Conservation (phyloP, 1,140 invertebrate species). For the Magallana gigas region DNA sequence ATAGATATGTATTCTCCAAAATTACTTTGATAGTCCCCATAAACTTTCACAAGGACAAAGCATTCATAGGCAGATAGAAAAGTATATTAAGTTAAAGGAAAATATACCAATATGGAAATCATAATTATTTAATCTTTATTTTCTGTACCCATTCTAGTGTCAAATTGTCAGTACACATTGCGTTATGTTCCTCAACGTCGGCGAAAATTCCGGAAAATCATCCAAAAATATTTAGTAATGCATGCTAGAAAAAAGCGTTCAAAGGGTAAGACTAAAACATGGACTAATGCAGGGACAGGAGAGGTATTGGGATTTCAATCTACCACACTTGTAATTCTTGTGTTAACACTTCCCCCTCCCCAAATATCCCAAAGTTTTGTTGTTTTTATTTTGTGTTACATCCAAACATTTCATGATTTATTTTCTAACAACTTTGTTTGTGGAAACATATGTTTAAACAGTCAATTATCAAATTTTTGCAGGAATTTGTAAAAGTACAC, state of each 20-base stretch:
- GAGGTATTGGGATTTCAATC: conserved; percentile 28
- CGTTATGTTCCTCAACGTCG: background rate
- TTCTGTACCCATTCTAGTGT: conserved; percentile 17
- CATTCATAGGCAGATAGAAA: background rate
- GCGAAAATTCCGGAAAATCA: conserved; percentile 26
- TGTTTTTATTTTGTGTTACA: no score
- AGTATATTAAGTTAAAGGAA: no score
- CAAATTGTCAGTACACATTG: conserved; percentile 28
- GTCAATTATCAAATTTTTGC: no score
- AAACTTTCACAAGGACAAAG: background rate
- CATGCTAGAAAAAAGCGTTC: conserved; percentile 29
- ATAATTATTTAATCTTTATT: background rate
- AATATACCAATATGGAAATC: no score
- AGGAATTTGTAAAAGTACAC: no score
- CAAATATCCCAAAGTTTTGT: background rate
- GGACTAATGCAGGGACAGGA: background rate
- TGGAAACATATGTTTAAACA: no score
- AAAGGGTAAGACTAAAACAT: background rate
- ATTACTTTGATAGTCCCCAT: background rate
- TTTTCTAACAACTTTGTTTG: no score
- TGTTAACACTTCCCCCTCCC: background rate
- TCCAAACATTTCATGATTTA: no score
- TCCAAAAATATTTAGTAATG: conserved; percentile 29
- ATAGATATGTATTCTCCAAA: background rate
- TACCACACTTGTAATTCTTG: background rate